Conservation (phyloP, 2,797 vertebrate species). For the Percopsis omiscomaycus region DNA sequence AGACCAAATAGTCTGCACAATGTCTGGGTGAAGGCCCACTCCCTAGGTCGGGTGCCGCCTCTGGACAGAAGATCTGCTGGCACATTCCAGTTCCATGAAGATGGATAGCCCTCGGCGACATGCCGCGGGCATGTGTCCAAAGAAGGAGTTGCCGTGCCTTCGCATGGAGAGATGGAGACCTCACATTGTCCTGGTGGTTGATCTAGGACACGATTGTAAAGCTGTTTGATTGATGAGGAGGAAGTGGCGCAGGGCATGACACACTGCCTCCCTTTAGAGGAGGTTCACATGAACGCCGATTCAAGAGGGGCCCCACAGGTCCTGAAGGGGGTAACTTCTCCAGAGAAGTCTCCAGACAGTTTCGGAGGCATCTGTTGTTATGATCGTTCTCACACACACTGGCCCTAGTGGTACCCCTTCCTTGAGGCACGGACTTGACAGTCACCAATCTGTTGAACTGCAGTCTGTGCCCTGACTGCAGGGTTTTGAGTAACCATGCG, state of each 20-base stretch:
- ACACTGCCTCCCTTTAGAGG: neutral
- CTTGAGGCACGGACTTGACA: no score
- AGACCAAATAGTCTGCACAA: neutral
- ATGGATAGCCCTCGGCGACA: neutral
- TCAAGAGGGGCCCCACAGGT: neutral
- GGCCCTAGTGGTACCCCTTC: no score
- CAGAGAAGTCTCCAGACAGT: no score
- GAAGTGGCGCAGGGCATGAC: neutral
- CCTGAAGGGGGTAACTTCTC: neutral
- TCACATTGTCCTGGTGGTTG: neutral
- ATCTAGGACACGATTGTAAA: neutral
- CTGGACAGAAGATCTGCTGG: neutral
- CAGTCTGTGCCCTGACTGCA: neutral
- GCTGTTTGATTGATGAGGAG: neutral
- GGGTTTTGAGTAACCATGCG: neutral
- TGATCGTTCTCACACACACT: no score
- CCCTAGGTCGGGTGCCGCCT: neutral
- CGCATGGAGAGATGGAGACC: neutral
- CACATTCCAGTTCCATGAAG: neutral
- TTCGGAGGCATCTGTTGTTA: no score
- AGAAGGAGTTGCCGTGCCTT: neutral
- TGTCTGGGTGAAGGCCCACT: neutral
- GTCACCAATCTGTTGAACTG: neutral
- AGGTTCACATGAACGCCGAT: neutral
- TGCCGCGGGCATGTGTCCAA: neutral